A percentile compares a stretch with the other conserved stretches of the same genome.
Evolutionary conservation across 2,888 invertebrate species (phyloP).

Genomic region (Sipha maydis): DNA sequence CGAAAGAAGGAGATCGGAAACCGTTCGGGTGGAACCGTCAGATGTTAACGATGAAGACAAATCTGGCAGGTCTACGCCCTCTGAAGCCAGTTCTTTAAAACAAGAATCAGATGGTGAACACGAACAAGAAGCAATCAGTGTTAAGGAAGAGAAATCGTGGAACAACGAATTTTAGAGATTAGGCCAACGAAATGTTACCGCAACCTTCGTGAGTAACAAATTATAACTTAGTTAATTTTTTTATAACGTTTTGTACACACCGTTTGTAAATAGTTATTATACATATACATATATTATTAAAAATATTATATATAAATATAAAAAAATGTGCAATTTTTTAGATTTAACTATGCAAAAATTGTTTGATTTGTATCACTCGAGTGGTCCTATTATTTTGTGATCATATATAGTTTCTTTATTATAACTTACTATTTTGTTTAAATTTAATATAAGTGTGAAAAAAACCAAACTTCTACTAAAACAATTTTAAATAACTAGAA

Average conservation of each 20-base stretch:
- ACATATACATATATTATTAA: slow-evolving; percentile 50
- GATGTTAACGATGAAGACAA: slow-evolving; percentile 70
- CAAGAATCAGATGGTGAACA: slow-evolving; percentile 54
- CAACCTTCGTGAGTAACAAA: slow-evolving; percentile 43
- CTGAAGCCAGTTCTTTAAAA: slow-evolving; percentile 43
- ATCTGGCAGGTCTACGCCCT: slow-evolving; percentile 50
- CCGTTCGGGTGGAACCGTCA: slow-evolving; percentile 81
- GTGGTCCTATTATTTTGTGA: slow-evolving; percentile 58
- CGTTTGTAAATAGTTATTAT: slow-evolving; percentile 60
- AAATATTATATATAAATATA: slow-evolving; percentile 41
- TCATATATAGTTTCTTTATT: slow-evolving; percentile 57
- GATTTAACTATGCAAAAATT: slow-evolving; percentile 51
- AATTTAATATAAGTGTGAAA: slow-evolving; percentile 54
- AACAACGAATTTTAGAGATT: slow-evolving; percentile 62
- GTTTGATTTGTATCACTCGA: slow-evolving; percentile 60
- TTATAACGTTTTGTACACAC: slow-evolving; percentile 58
- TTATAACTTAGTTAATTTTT: slow-evolving; percentile 56
- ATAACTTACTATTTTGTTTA: slow-evolving; percentile 49
- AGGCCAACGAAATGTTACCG: slow-evolving; percentile 54
- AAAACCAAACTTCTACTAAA: slow-evolving; percentile 51
- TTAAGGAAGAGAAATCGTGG: slow-evolving; percentile 60
- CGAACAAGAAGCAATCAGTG: slow-evolving; percentile 54
- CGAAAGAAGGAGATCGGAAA: slow-evolving; percentile 69
- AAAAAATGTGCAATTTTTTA: slow-evolving; percentile 61
- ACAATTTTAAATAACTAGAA: slow-evolving; percentile 44